Percentiles rank a stretch among this genome's conserved stretches.
These are phyloP conservation scores for Bombus difficillimus DNA, from an alignment of 1,140 invertebrate genomes.

Conservation along the genomic window DNA sequence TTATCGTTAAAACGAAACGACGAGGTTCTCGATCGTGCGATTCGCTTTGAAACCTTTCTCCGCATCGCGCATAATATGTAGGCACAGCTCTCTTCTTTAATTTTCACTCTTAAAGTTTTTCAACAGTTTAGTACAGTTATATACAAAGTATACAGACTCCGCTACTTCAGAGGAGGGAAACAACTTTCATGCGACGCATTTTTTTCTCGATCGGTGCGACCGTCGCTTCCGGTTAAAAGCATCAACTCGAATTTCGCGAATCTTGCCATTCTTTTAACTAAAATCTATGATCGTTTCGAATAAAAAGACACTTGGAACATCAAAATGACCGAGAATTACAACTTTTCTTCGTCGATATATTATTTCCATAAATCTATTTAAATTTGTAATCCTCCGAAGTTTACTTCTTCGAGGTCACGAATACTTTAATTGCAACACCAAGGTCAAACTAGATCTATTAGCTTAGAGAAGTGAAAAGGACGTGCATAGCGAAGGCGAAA, in stretches of 20 bases:
- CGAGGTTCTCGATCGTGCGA: background rate
- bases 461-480: no score
- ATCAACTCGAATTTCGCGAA: background rate
- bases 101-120: slow-evolving; percentile 25
- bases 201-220: background rate
- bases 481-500: no score
- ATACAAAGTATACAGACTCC: slow-evolving; percentile 70
- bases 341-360: background rate
- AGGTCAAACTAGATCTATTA: no score
- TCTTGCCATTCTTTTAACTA: background rate
- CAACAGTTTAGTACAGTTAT: slow-evolving; percentile 62
- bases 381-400: background rate
- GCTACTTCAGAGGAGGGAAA: slow-evolving; percentile 43
- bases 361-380: background rate
- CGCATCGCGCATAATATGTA: background rate
- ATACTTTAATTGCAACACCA: no score
- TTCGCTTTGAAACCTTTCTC: slow-evolving; percentile 3
- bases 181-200: slow-evolving; percentile 28
- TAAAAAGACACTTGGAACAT: no score
- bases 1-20: background rate
- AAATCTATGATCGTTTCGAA: no score
- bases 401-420: no score
- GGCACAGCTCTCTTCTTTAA: slow-evolving; percentile 31
- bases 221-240: background rate
- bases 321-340: background rate